A percentile compares a stretch with the other conserved stretches of the same genome.
These are phyloP conservation scores for Ceyx cyanopectus DNA, from an alignment of 2,113 vertebrate genomes.

Conservation along the genomic window DNA sequence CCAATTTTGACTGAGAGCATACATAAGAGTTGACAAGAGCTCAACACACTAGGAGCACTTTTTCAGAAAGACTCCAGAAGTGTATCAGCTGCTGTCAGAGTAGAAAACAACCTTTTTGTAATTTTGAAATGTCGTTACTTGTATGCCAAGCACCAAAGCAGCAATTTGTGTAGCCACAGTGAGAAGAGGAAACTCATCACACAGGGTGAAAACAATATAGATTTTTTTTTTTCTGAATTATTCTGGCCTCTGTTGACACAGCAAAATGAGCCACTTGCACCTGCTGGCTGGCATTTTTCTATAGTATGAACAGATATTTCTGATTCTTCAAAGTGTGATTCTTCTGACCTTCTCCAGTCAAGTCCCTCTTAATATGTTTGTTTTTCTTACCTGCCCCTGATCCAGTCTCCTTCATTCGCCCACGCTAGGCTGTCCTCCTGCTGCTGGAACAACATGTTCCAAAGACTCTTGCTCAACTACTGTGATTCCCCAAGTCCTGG, in stretches of 20 bases:
- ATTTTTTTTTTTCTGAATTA: background rate
- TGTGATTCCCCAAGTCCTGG: background rate
- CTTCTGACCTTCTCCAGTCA: background rate
- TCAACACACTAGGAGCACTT: background rate
- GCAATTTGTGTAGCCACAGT: background rate
- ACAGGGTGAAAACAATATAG: background rate
- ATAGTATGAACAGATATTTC: background rate
- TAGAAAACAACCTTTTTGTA: background rate
- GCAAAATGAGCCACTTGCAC: background rate
- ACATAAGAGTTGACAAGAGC: background rate
- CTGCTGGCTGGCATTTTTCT: background rate
- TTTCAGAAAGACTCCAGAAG: background rate
- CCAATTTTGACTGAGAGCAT: background rate
- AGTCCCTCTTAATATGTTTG: background rate
- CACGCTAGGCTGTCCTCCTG: background rate
- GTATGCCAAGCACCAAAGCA: background rate
- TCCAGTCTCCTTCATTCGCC: background rate
- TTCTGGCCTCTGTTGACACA: background rate
- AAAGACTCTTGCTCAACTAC: background rate
- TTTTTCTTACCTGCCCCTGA: background rate
- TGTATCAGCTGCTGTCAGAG: background rate
- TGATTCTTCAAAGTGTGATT: background rate
- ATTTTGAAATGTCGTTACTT: background rate
- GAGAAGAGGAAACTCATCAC: background rate
- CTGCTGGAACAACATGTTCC: slow-evolving; percentile 14